Evolutionary conservation across 2,888 invertebrate genomes (phyloP).

Genomic region (Trichogramma dendrolimi): DNA sequence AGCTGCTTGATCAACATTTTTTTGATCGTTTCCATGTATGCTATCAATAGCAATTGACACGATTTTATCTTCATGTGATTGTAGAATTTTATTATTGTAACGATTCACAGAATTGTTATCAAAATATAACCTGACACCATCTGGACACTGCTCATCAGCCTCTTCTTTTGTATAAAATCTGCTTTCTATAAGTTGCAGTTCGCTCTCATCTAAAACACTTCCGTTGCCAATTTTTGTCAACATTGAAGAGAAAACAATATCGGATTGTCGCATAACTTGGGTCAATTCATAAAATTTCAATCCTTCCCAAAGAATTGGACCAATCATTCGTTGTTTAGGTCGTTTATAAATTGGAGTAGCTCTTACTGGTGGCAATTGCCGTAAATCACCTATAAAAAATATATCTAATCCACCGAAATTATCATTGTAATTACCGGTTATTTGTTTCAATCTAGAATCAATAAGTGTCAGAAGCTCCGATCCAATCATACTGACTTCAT

Average conservation of each 20-base stretch:
- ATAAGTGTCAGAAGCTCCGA: constrained; percentile 39
- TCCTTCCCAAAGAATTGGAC: constrained; percentile 38
- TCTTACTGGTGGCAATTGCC: constrained; percentile 42
- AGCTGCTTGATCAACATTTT: constrained; percentile 23
- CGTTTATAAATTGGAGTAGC: constrained; percentile 39
- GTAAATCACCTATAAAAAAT: constrained; percentile 45
- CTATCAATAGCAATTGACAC: constrained; percentile 33
- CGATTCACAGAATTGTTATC: constrained; percentile 36
- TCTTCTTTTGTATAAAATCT: constrained; percentile 34
- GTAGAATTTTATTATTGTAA: constrained; percentile 34
- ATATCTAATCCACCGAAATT: constrained; percentile 43
- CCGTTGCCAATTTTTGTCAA: constrained; percentile 41
- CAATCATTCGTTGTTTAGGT: constrained; percentile 33
- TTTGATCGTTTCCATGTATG: constrained; percentile 17
- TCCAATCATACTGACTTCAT: constrained; percentile 45
- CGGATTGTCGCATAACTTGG: constrained; percentile 42
- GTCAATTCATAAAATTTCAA: constrained; percentile 39
- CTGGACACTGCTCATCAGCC: constrained; percentile 33
- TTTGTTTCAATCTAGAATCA: constrained; percentile 41
- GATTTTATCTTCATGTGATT: constrained; percentile 23
- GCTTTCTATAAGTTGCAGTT: constrained; percentile 35
- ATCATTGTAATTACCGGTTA: constrained; percentile 39
- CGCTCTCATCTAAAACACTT: constrained; percentile 28
- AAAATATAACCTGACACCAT: constrained; percentile 36
- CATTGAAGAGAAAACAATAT: constrained; percentile 39